Conservation (phyloP, 2,113 vertebrate genomes). For the Aptenodytes patagonicus region DNA sequence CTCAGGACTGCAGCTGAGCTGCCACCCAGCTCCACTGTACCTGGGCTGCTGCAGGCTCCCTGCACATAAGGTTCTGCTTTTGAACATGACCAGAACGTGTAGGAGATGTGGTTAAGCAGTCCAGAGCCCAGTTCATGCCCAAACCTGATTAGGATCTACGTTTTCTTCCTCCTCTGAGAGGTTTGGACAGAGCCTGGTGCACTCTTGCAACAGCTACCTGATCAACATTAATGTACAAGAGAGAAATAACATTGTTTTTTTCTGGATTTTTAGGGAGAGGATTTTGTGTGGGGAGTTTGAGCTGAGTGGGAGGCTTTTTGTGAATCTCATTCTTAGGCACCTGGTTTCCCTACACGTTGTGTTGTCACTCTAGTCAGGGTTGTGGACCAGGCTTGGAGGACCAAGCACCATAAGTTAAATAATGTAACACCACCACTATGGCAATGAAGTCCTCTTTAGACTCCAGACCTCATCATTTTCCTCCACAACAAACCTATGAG, state of each 20-base stretch:
- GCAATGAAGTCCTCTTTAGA: background rate
- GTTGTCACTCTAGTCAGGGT: background rate
- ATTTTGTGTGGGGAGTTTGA: background rate
- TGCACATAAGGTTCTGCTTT: background rate
- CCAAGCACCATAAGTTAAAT: rapidly evolving
- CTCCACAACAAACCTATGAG: background rate
- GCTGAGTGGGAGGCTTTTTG: background rate
- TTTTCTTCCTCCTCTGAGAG: background rate
- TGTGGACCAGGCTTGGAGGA: background rate
- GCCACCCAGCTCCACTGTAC: background rate
- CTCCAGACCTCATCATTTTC: background rate
- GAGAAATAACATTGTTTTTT: background rate
- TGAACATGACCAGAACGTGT: background rate
- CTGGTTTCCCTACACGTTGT: rapidly evolving
- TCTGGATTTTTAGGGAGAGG: background rate
- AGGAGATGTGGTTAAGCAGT: background rate
- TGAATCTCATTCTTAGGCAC: background rate
- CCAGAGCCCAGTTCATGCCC: background rate
- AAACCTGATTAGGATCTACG: background rate
- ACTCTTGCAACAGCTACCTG: background rate
- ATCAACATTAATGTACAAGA: background rate
- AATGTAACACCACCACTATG: background rate
- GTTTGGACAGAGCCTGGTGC: background rate
- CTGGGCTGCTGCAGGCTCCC: background rate
- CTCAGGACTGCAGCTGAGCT: background rate